Conservation (phyloP, 2,797 vertebrate species). For the Knipowitschia caucasica region DNA sequence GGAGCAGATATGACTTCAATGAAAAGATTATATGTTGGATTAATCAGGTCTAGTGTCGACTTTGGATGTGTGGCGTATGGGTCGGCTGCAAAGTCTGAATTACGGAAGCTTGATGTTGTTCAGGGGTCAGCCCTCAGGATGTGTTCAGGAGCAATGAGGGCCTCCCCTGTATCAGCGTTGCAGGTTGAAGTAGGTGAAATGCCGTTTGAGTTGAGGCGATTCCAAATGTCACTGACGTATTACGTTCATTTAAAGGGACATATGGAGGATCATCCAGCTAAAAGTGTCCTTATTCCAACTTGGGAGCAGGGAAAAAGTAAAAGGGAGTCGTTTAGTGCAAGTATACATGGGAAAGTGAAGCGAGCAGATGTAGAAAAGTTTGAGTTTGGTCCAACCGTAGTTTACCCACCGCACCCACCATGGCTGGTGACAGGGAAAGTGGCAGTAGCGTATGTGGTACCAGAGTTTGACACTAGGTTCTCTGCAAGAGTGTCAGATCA, state of each 20-base stretch:
- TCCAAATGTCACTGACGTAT: background rate
- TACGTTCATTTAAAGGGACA: background rate
- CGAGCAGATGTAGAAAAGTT: too few species aligned
- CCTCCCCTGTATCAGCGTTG: too few species aligned
- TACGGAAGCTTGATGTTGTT: too few species aligned
- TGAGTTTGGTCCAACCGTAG: too few species aligned
- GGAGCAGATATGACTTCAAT: background rate
- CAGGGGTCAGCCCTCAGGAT: too few species aligned
- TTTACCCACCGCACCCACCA: too few species aligned
- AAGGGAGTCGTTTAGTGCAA: background rate
- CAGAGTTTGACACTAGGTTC: background rate
- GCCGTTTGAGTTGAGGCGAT: background rate
- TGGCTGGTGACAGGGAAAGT: too few species aligned
- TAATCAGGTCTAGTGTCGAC: background rate
- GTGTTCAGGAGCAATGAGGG: too few species aligned
- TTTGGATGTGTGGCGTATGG: background rate
- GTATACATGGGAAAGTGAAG: too few species aligned
- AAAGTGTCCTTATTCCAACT: background rate
- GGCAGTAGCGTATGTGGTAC: too few species aligned
- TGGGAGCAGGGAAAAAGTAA: background rate
- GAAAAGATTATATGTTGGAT: background rate
- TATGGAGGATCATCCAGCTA: background rate
- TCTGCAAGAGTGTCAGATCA: background rate
- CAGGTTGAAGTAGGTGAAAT: background rate
- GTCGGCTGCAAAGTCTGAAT: too few species aligned